These are phyloP conservation scores for Coluber constrictor DNA, from an alignment of 2,797 vertebrate species.

Conservation along the genomic window DNA sequence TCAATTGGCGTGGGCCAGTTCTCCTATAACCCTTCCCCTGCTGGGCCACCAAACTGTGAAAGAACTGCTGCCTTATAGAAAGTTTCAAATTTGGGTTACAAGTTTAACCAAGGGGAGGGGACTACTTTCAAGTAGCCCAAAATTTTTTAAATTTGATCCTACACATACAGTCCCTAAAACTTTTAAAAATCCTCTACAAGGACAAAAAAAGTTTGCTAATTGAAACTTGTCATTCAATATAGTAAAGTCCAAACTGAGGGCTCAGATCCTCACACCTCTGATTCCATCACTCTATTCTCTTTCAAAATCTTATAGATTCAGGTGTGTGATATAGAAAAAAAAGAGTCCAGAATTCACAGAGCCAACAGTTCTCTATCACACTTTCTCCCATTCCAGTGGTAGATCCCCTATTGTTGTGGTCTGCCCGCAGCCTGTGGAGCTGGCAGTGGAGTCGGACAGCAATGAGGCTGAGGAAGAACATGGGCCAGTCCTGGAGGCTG, in stretches of 20 bases:
- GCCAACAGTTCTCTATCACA: not conserved
- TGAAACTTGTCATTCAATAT: not conserved
- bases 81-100: not conserved
- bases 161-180: not conserved
- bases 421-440: too few species aligned
- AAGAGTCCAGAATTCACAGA: too few species aligned
- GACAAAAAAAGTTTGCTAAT: not conserved
- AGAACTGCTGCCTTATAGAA: not conserved
- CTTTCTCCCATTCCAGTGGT: not conserved
- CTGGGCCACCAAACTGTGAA: too few species aligned
- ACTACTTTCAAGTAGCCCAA: not conserved
- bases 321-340: not conserved
- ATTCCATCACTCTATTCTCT: not conserved
- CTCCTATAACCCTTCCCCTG: fast-evolving
- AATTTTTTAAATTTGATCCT: not conserved
- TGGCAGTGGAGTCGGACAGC: too few species aligned
- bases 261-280: not conserved
- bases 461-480: too few species aligned
- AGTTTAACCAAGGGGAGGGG: not conserved
- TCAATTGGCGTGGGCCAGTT: not conserved
- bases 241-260: not conserved
- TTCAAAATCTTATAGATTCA: not conserved
- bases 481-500: too few species aligned
- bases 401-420: not conserved
- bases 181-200: not conserved